Evolutionary conservation across 2,113 vertebrate genomes (phyloP), one percentile per base, ranked within the genome.

Genomic region (Amphiprion percula): DNA sequence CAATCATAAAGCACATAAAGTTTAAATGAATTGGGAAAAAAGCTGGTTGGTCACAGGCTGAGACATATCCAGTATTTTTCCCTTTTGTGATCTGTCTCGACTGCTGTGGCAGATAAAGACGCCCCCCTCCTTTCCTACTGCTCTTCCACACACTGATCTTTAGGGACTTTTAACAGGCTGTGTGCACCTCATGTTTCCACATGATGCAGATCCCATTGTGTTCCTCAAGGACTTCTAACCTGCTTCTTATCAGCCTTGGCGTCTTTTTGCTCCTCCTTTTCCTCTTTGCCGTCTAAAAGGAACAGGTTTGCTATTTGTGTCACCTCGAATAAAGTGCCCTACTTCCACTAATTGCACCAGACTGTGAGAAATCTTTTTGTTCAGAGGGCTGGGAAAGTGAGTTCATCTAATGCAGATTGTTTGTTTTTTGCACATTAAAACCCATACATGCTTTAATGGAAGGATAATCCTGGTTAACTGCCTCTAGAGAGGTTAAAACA

Each of bases 191-290:
- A 24, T 47, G 62, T 86, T 91, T 90, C 73, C 85, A 92, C 54
- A 91, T 81, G 70, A 88, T 88, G 68, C 67, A 26, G 41, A 84
- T 82, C 77, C 83, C 65, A 86, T 88, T 91, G 82, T 91, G 62
- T 85, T 90, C 79, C 79, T 91, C 85, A 85, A 88, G 87, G 81
- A 85, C 84, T 85, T 78, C 62, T 61, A 82, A 83, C 80, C 74
- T 72, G 70, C 71, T 87, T 68, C 80, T 88, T 90, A 89, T 89
- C 89, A 85, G 88, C 47, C 5, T 24, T 81, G 41, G 82, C 15
- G 46, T 76, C 37, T 73, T 58, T 50, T 77, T 46, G 52, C 73
- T 72, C 44, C 37, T 68, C 50, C 39, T 78, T 90, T 86, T 80
- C 81, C 69, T 83, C 53, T 69, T 49, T 10, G 61, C 26, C 3